These are phyloP conservation scores for Cepaea hortensis DNA, from an alignment of 2,888 invertebrate genomes.

Conservation along the genomic window DNA sequence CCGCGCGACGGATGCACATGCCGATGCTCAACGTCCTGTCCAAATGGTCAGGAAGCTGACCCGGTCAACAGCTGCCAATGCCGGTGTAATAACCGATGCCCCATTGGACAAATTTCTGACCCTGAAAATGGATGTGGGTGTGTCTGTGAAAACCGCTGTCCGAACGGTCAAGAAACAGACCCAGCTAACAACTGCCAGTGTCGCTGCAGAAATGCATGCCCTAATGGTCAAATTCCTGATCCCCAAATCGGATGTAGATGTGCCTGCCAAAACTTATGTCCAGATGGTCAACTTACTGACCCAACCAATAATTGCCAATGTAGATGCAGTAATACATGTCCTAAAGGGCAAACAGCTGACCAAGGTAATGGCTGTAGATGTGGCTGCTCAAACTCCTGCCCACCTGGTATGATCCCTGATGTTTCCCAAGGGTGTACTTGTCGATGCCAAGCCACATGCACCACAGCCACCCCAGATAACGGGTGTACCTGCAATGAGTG, in stretches of 20 bases:
- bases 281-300: background rate
- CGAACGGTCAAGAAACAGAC: background rate
- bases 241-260: background rate
- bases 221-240: background rate
- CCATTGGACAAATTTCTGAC: background rate
- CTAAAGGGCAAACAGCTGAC: background rate
- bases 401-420: background rate
- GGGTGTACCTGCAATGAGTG: slow-evolving; percentile 1
- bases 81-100: background rate
- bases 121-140: background rate
- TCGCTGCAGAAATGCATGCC: background rate
- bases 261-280: background rate
- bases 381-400: background rate
- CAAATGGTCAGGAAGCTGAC: background rate
- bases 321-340: background rate
- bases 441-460: background rate
- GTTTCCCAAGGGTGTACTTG: background rate
- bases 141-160: background rate
- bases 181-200: background rate
- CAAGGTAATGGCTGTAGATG: slow-evolving; percentile 7
- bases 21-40: slow-evolving; percentile 11
- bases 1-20: background rate
- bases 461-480: background rate
- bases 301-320: background rate
- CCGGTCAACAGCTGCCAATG: background rate